Base-by-base conservation (phyloP, 2,797 vertebrate species). In the Taenioides sp. region DNA sequence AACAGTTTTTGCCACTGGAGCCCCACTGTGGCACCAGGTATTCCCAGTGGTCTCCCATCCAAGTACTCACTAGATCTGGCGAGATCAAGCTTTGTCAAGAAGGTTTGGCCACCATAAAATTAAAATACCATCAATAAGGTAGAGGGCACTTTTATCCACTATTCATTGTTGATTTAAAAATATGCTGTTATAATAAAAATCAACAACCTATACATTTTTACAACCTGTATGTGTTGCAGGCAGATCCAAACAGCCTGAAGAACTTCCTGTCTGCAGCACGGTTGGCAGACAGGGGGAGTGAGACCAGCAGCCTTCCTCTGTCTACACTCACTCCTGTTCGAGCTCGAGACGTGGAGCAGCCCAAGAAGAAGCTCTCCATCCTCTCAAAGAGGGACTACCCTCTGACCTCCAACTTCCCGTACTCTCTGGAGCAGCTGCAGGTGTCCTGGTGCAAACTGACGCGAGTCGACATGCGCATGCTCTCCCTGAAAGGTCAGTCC, bases 321-420 rank as follows among this genome's bases (percentile, higher is more conserved):
- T 95, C 95, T 27, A 85, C 94, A 0, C 90, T 97, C 59, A 93
- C 93, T 18, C 95, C 97, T 0, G 95, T 94, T 0, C 96, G 96
- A 5, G 94, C 94, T 77, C 92, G 94, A 0, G 97, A 99, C 1
- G 96, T 99, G 37, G 96, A 99, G 81, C 98, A 98, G 28, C 97
- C 96, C 37, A 97, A 96, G 92, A 95, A 95, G 74, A 99, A 95
- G 83, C 94, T 99, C 89, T 86, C 93, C 49, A 95, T 99, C 22
- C 89, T 94, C 10, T 97, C 96, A 22, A 96, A 94, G 86, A 98
- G 95, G 80, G 96, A 98, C 78, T 99, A 99, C 71, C 97, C 97
- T 1, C 89, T 98, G 73, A 95, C 94, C 40, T 96, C 93, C 70
- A 95, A 71, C 91, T 99, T 99, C 73, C 98, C 98, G 0, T 95